Evolutionary conservation across 2,113 vertebrate species (phyloP), one percentile per base, ranked within the genome.

Genomic region (Litocranius walleri): DNA sequence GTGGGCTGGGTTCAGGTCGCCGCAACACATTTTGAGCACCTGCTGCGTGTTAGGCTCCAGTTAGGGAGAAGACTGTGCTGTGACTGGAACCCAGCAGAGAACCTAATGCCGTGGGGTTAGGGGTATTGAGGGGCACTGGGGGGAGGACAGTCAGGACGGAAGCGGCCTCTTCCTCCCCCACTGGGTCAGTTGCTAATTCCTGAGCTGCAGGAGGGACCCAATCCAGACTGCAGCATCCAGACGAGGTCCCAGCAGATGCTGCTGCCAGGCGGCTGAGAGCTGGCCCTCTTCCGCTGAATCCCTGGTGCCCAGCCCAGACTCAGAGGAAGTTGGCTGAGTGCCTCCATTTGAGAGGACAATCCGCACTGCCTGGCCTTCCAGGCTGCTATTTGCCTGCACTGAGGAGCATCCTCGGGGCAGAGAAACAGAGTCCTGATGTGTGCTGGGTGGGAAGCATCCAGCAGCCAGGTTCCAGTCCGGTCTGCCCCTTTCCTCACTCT

Each of bases 401-500:
- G 0, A 33, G 25, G 54, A 50, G 43, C 1, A 0, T 2, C 9
- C 45, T 52, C 5, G 2, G 23, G 0, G 14, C 59, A 45, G 21
- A 62, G 8, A 15, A 40, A n/a, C 3, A 9, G 43, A n/a, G 6
- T 36, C 71, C 54, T 12, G 2, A 2, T 2, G 9, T 54, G 3
- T 5, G 23, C 50, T 16, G 33, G 16, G 13, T 8, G 13, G 43
- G 40, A 45, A 52, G 36, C 14, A 4, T 19, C 5, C 0, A 27
- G 43, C 23, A 36, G 56, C 33, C 6, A 1, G 40, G 30, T 19
- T 27, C 56, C 40, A n/a, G 50, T 12, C 19, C 16, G 1, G 3
- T 40, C 50, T 5, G 40, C 19, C 36, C 36, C 7, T 71, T 56
- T n/a, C 64, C 33, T 86, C 25, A 5, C 43, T 54, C 43, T 7